Percentiles rank a stretch among this genome's conserved stretches.
phyloP scores from a whole-genome alignment of 2,797 vertebrate species.

The Intellagama lesueurii region DNA sequence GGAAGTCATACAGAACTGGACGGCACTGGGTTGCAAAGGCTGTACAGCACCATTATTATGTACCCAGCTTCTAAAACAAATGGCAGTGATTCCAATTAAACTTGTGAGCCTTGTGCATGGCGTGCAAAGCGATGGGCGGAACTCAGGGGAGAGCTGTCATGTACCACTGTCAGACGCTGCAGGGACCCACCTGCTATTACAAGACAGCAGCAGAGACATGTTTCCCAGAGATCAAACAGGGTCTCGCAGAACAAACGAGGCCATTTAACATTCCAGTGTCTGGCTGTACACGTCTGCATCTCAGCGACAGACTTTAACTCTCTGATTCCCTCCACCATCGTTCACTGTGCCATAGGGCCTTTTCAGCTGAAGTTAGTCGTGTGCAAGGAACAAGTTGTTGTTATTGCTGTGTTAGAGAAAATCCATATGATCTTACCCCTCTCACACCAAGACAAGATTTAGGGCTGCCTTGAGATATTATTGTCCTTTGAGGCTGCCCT shows the following conservation, averaged over 20 bases:
- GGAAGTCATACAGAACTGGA: neutral
- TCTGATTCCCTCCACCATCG: neutral
- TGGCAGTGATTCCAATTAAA: slow-evolving; percentile 7
- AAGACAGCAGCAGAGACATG: slow-evolving; percentile 22
- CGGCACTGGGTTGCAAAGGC: neutral
- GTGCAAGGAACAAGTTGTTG: neutral
- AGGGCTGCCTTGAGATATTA: neutral
- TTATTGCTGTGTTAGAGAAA: neutral
- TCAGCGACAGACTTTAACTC: neutral
- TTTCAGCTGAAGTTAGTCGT: neutral
- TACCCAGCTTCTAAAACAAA: neutral
- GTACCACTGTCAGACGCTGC: slow-evolving; percentile 23
- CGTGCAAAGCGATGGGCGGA: neutral
- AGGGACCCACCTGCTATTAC: slow-evolving; percentile 28
- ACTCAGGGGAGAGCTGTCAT: neutral
- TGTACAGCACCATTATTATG: neutral
- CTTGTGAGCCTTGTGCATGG: neutral
- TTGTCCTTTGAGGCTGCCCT: neutral
- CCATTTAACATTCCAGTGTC: slow-evolving; percentile 1
- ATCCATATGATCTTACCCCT: neutral
- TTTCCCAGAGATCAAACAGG: slow-evolving; percentile 46
- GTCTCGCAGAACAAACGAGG: slow-evolving; percentile 31
- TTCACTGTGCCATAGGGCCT: neutral
- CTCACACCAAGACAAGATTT: neutral
- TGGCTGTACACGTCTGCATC: neutral